These are phyloP conservation scores for Carcharodon carcharias DNA, from an alignment of 2,797 vertebrate genomes.

Conservation along the genomic window DNA sequence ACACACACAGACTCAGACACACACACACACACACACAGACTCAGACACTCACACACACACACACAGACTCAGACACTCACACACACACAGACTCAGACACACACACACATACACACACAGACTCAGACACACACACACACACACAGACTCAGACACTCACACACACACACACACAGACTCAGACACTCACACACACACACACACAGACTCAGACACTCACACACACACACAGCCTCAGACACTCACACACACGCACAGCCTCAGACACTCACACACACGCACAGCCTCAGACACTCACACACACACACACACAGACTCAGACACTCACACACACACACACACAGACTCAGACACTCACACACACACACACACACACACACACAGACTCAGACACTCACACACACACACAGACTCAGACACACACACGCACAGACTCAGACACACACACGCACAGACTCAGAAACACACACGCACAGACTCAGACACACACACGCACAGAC, in stretches of 20 bases:
- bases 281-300: background rate
- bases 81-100: background rate
- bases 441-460: background rate
- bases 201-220: no score
- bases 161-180: background rate
- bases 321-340: background rate
- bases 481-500: background rate
- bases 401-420: background rate
- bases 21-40: no score
- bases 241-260: background rate
- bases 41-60: no score
- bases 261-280: no score
- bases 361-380: no score
- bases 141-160: background rate
- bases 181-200: background rate
- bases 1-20: no score
- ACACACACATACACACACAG: no score
- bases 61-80: no score
- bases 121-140: background rate
- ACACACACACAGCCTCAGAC: background rate
- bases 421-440: background rate
- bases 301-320: no score
- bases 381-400: background rate
- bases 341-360: background rate
- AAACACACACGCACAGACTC: background rate